Conservation (phyloP, 2,888 invertebrate species). For the Hipparchia sbordonii region DNA sequence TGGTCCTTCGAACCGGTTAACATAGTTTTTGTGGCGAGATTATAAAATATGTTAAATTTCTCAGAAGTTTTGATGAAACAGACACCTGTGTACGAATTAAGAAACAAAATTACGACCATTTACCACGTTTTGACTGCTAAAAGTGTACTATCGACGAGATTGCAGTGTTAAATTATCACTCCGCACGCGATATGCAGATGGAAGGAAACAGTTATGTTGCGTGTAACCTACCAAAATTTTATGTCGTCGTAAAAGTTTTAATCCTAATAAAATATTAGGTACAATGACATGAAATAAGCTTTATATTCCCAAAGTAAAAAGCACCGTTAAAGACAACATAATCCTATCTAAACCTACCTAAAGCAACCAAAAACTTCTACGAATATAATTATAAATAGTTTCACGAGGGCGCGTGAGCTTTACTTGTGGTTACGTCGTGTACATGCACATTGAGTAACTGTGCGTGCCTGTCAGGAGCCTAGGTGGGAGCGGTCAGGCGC, state of each 20-base stretch:
- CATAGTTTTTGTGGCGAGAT: neutral
- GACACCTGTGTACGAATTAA: neutral
- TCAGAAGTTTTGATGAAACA: neutral
- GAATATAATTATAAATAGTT: too few species aligned
- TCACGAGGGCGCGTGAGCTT: too few species aligned
- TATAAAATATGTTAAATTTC: neutral
- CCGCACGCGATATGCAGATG: conserved; percentile 1
- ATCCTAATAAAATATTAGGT: neutral
- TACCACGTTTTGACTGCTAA: neutral
- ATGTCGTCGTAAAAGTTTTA: neutral
- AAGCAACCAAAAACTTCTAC: too few species aligned
- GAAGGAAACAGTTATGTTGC: neutral
- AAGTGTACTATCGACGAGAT: neutral
- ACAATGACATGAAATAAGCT: too few species aligned
- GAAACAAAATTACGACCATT: neutral
- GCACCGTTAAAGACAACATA: too few species aligned
- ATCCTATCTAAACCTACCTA: too few species aligned
- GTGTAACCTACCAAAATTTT: neutral
- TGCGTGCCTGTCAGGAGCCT: too few species aligned
- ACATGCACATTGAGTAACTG: too few species aligned
- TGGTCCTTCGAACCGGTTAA: neutral
- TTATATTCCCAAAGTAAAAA: too few species aligned
- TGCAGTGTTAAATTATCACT: neutral
- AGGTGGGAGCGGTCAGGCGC: neutral
- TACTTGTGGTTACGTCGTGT: too few species aligned